Evolutionary conservation across 2,888 invertebrate species (phyloP).

Genomic region (Synergus laeviventris): DNA sequence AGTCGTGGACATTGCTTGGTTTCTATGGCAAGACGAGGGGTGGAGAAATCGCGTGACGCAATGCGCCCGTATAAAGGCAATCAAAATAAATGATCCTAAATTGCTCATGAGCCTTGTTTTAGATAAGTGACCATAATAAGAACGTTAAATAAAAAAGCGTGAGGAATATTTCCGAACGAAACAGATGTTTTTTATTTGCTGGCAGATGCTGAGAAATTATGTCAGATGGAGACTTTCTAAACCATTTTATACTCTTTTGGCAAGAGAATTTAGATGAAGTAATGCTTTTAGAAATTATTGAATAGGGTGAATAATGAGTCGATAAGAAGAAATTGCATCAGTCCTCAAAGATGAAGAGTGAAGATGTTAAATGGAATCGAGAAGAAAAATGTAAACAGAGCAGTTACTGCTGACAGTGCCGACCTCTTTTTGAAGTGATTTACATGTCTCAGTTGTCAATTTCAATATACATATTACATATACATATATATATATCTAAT

Average conservation of each 20-base stretch:
- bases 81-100: slow-evolving; percentile 72
- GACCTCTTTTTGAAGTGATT: neutral
- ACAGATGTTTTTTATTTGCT: slow-evolving; percentile 1
- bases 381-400: neutral
- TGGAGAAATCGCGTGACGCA: slow-evolving; percentile 58
- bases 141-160: slow-evolving; percentile 14
- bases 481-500: neutral
- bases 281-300: neutral
- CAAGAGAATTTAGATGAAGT: neutral
- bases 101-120: slow-evolving; percentile 53
- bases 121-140: slow-evolving; percentile 4
- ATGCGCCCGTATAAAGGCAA: slow-evolving; percentile 69
- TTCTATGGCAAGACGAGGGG: neutral
- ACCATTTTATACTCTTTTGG: neutral
- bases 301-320: neutral
- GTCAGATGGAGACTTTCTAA: neutral
- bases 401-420: neutral
- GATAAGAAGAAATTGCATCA: neutral
- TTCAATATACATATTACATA: no score
- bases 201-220: neutral
- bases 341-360: neutral
- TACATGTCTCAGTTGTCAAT: neutral
- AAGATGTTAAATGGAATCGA: neutral
- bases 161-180: slow-evolving; percentile 8
- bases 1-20: neutral